A percentile compares a stretch with the other conserved stretches of the same genome.
phyloP scores from a whole-genome alignment of 2,888 invertebrate species.

The Limnephilus rhombicus region DNA sequence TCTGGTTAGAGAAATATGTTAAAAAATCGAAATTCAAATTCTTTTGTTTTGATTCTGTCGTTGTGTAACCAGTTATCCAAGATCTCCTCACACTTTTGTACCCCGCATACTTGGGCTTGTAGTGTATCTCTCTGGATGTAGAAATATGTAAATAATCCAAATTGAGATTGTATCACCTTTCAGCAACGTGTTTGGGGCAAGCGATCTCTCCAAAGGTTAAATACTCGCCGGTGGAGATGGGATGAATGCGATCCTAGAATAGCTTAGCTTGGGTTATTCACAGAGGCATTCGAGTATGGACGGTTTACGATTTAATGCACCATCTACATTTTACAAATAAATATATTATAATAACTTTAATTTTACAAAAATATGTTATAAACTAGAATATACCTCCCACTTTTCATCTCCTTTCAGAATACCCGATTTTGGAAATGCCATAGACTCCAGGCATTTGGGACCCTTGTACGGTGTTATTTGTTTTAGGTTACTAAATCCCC shows the following conservation, averaged over 20 bases:
- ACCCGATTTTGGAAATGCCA: too few relatives aligned
- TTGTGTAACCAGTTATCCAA: background rate
- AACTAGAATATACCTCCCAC: background rate
- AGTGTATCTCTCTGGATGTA: background rate
- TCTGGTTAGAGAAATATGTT: background rate
- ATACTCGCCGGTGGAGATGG: background rate
- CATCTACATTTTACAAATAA: background rate
- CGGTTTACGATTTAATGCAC: background rate
- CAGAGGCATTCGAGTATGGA: background rate
- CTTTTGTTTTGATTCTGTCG: background rate
- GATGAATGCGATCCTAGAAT: conserved; percentile 8
- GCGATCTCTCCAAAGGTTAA: conserved; percentile 30
- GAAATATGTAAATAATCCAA: conserved; percentile 19
- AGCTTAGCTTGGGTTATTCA: background rate
- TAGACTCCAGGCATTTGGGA: too few relatives aligned
- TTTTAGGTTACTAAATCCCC: background rate
- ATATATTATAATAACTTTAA: too few relatives aligned
- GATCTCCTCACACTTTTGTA: background rate
- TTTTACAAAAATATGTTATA: background rate
- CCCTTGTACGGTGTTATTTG: background rate
- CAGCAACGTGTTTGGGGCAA: conserved; percentile 36
- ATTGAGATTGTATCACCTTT: conserved; percentile 47
- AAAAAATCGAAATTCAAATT: background rate
- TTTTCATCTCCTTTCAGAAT: background rate
- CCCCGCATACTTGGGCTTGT: background rate